phyloP scores from a whole-genome alignment of 1,140 invertebrate genomes.

The Trinorchestia longiramus region DNA sequence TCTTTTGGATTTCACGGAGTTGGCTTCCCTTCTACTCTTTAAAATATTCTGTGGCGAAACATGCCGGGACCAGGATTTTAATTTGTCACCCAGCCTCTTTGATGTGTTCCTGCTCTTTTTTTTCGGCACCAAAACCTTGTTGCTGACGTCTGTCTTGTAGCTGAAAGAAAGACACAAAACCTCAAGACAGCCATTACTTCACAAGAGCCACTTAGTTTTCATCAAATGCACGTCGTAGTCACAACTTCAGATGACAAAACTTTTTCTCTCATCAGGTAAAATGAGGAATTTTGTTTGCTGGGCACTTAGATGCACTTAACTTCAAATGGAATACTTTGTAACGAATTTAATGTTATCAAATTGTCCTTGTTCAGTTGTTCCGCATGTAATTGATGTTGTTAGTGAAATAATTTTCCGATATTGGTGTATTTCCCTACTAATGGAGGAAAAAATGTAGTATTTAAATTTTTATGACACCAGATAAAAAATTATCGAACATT shows the following conservation, averaged over 20 bases:
- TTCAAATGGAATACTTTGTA: neutral
- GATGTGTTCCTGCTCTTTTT: neutral
- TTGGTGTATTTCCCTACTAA: too few relatives aligned
- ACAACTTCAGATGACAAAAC: neutral
- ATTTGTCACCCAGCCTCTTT: neutral
- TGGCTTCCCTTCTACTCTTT: neutral
- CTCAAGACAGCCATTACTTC: neutral
- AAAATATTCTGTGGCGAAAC: neutral
- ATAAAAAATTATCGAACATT: too few relatives aligned
- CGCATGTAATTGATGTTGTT: neutral
- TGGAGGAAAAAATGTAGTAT: too few relatives aligned
- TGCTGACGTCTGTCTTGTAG: neutral
- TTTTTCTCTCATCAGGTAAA: neutral
- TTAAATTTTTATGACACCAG: too few relatives aligned
- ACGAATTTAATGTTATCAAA: neutral
- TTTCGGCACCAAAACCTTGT: neutral
- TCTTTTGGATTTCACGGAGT: neutral
- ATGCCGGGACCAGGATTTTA: neutral
- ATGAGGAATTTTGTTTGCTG: neutral
- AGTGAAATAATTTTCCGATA: neutral
- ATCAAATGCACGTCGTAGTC: neutral
- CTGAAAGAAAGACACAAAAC: neutral
- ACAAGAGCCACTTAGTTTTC: neutral
- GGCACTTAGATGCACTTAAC: neutral
- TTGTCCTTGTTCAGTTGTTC: neutral